Conservation (phyloP, 2,888 invertebrate genomes). For the Hemicrepidius hirtus region DNA sequence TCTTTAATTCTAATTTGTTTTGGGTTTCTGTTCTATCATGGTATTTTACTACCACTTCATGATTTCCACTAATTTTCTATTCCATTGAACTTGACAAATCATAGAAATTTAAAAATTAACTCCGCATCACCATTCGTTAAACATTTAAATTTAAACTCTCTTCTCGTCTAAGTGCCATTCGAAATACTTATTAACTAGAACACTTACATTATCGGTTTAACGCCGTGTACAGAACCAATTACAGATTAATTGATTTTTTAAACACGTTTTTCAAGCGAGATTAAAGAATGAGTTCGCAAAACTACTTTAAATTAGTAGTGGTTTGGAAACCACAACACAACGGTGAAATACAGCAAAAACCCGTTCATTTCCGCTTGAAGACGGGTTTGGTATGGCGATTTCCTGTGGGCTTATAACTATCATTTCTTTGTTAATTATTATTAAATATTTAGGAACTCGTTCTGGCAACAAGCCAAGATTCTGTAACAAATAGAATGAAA, state of each 20-base stretch:
- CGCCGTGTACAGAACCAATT: background rate
- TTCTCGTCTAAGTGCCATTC: too few relatives aligned
- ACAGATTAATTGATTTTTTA: background rate
- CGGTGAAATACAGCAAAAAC: constrained; percentile 10
- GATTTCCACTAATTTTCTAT: too few relatives aligned
- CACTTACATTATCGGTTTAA: too few relatives aligned
- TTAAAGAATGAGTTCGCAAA: constrained; percentile 2
- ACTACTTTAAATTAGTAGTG: constrained; percentile 4
- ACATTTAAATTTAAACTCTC: too few relatives aligned
- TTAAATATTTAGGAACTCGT: constrained; percentile 1
- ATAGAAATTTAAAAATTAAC: too few relatives aligned
- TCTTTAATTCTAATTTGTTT: too few relatives aligned
- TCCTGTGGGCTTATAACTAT: constrained; percentile 5
- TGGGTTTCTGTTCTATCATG: too few relatives aligned
- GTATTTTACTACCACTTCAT: too few relatives aligned
- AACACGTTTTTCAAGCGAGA: background rate
- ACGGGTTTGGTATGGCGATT: constrained; percentile 19
- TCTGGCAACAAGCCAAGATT: background rate
- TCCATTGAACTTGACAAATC: too few relatives aligned
- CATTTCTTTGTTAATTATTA: constrained; percentile 16
- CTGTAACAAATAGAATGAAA: background rate
- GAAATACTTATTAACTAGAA: too few relatives aligned
- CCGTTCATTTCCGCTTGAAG: constrained; percentile 17
- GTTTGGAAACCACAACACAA: background rate
- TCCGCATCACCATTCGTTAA: too few relatives aligned